These are phyloP conservation scores for Teleopsis dalmanni DNA, from an alignment of 1,140 invertebrate genomes.

Conservation along the genomic window DNA sequence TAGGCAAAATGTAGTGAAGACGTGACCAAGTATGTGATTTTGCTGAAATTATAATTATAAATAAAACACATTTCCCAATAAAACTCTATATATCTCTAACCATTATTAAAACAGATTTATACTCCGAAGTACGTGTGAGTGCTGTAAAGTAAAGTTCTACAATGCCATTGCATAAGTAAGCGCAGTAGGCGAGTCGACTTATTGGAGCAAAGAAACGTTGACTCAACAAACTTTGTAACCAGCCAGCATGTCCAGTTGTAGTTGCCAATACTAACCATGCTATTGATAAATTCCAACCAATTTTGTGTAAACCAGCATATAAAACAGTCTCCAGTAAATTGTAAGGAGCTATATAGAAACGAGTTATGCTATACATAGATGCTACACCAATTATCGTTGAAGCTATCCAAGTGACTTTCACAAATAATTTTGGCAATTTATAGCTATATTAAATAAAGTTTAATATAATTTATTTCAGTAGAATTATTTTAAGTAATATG, in stretches of 20 bases:
- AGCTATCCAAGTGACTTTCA: constrained; percentile 49
- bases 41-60: constrained; percentile 43
- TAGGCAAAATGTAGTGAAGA: constrained; percentile 52
- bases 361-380: constrained; percentile 52
- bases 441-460: background rate
- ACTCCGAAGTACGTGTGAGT: constrained; percentile 40
- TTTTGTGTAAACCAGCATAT: constrained; percentile 55
- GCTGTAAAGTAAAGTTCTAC: constrained; percentile 55
- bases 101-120: background rate
- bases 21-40: constrained; percentile 50
- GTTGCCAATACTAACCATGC: constrained; percentile 62
- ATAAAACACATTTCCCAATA: background rate
- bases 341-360: constrained; percentile 56
- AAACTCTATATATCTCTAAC: background rate
- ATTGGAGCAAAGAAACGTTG: constrained; percentile 55
- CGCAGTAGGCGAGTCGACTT: constrained; percentile 57
- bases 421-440: constrained; percentile 45
- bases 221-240: constrained; percentile 50
- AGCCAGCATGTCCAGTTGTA: constrained; percentile 58
- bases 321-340: constrained; percentile 51
- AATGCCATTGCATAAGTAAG: constrained; percentile 59
- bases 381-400: constrained; percentile 47
- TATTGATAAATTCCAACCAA: constrained; percentile 55
- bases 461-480: background rate
- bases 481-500: background rate